phyloP scores from a whole-genome alignment of 1,140 invertebrate genomes.

The Drosophila serrata region DNA sequence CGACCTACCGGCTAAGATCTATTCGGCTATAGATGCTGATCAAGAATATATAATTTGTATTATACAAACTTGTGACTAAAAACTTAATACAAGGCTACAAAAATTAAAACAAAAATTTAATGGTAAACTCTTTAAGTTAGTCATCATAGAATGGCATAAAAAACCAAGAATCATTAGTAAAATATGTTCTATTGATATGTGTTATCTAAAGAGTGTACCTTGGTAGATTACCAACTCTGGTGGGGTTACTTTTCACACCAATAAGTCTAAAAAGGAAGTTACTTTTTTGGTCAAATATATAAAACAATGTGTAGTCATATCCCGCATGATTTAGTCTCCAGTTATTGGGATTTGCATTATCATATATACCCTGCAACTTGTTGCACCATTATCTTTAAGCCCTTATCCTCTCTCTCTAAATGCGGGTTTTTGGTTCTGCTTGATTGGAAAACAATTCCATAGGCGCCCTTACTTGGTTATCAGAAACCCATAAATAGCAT shows the following conservation, averaged over 20 bases:
- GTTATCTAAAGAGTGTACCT: conserved; percentile 7
- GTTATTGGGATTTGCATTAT: conserved; percentile 10
- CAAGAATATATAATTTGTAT: too few relatives aligned
- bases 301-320: background rate
- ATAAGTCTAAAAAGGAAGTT: background rate
- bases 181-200: conserved; percentile 3
- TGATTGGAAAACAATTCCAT: conserved; percentile 34
- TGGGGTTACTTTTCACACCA: background rate
- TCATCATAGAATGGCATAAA: conserved; percentile 3
- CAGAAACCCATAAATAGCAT: conserved; percentile 61
- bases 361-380: conserved; percentile 13
- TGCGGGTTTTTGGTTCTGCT: conserved; percentile 11
- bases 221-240: background rate
- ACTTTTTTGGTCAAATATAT: background rate
- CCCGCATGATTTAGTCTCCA: conserved; percentile 9
- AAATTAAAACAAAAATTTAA: background rate
- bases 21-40: too few relatives aligned
- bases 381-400: conserved; percentile 19
- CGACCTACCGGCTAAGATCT: too few relatives aligned
- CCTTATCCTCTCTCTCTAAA: conserved; percentile 26
- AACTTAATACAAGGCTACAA: background rate
- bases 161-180: background rate
- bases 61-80: background rate
- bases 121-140: background rate
- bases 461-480: conserved; percentile 44